Conservation (phyloP, 1,140 invertebrate species). For the Zaprionus tsacasi region DNA sequence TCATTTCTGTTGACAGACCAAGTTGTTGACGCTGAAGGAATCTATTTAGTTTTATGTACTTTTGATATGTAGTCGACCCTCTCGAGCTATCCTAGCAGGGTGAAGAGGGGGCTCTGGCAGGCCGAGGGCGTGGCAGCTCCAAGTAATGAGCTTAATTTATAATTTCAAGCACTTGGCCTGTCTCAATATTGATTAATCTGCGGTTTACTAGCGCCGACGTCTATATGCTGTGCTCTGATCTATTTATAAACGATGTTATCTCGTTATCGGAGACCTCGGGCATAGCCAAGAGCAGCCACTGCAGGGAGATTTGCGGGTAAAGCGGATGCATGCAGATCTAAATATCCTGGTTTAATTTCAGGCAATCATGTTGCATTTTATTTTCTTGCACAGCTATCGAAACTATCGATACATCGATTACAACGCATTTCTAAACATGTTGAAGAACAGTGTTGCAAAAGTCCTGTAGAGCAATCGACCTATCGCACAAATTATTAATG, state of each 20-base stretch:
- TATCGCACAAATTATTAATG: too few relatives aligned
- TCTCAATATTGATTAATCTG: constrained; percentile 25
- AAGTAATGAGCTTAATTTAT: constrained; percentile 71
- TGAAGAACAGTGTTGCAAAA: too few relatives aligned
- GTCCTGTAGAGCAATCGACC: too few relatives aligned
- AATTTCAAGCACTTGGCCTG: constrained; percentile 45
- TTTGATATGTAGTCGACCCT: constrained; percentile 48
- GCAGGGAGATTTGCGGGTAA: neutral
- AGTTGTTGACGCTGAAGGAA: constrained; percentile 81
- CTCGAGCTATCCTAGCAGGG: too few relatives aligned
- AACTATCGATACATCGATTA: too few relatives aligned
- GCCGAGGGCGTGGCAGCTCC: constrained; percentile 13
- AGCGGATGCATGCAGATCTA: neutral
- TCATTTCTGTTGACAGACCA: constrained; percentile 84
- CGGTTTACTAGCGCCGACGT: constrained; percentile 16
- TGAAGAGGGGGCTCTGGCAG: neutral
- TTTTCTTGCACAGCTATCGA: neutral
- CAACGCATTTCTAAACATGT: too few relatives aligned
- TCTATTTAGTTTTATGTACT: constrained; percentile 82
- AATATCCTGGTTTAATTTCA: neutral
- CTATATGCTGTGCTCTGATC: constrained; percentile 16
- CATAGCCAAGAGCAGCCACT: neutral
- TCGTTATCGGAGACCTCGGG: constrained; percentile 42
- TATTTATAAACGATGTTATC: constrained; percentile 33
- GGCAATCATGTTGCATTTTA: neutral